Conservation (phyloP, 1,140 invertebrate genomes). For the Myzus persicae region DNA sequence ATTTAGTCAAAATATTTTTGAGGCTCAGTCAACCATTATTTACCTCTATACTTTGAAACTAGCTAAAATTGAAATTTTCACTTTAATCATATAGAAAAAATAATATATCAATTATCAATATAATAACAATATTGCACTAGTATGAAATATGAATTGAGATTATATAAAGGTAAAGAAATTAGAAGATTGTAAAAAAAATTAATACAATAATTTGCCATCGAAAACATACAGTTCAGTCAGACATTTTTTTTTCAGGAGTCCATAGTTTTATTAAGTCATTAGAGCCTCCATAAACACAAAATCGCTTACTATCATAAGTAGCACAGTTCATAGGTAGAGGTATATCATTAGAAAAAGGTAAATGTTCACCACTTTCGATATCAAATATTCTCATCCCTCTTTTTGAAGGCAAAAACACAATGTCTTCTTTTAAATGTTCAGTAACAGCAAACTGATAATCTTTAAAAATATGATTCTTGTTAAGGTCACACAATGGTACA, state of each 20-base stretch:
- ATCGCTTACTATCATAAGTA: not conserved
- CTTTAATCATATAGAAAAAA: not conserved
- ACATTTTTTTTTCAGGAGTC: not conserved
- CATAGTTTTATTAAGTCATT: not conserved
- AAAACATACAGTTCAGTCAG: not conserved
- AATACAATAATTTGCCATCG: not conserved
- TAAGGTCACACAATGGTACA: not conserved
- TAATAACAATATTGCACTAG: not conserved
- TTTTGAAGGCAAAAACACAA: constrained; percentile 21
- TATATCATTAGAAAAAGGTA: not conserved
- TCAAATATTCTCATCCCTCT: constrained; percentile 26
- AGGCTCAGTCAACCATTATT: not conserved
- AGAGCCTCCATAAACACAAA: not conserved
- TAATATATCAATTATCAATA: not conserved
- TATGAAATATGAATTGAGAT: not conserved
- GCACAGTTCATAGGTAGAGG: not conserved
- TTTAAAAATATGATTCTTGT: not conserved
- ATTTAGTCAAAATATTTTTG: not conserved
- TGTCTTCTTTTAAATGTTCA: constrained; percentile 43
- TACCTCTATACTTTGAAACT: too few relatives aligned
- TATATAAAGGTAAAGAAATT: not conserved
- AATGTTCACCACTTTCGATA: not conserved
- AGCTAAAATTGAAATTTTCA: not conserved
- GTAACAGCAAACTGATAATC: constrained; percentile 37
- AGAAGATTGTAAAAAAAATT: not conserved